These are phyloP conservation scores for Sibirionetta formosa DNA, from an alignment of 2,797 vertebrate species.

Conservation along the genomic window DNA sequence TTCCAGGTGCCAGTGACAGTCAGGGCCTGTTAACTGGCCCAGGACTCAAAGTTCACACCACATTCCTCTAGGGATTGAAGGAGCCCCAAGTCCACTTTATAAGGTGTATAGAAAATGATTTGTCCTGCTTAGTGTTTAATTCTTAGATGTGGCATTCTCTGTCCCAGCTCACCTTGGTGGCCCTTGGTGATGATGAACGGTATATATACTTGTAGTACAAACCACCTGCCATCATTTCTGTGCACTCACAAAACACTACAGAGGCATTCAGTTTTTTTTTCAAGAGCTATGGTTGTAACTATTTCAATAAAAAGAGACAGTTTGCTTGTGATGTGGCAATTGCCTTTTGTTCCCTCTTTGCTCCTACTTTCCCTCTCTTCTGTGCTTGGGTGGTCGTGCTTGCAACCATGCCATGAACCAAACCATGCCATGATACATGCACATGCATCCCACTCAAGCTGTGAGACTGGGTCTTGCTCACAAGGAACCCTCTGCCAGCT, in stretches of 20 bases:
- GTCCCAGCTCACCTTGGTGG: not conserved
- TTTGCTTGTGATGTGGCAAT: not conserved
- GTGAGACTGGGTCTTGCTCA: accelerated
- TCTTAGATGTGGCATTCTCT: not conserved
- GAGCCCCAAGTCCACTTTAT: not conserved
- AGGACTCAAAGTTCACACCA: not conserved
- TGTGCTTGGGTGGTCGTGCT: accelerated
- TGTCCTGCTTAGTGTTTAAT: not conserved
- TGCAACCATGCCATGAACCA: not conserved
- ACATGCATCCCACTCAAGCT: not conserved
- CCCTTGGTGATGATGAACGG: not conserved
- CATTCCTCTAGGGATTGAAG: not conserved
- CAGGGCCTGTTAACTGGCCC: not conserved
- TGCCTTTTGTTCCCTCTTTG: not conserved
- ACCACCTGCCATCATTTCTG: not conserved
- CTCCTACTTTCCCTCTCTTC: not conserved
- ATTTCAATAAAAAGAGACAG: constrained; percentile 74
- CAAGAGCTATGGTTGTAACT: constrained; percentile 59
- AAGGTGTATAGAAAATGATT: not conserved
- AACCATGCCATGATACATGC: not conserved
- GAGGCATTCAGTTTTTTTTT: not conserved
- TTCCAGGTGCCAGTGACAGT: not conserved
- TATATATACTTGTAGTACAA: constrained; percentile 1
- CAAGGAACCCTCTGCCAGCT: not conserved
- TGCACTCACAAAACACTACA: not conserved